Evolutionary conservation across 2,113 vertebrate genomes (phyloP), one percentile per base, ranked within the genome.

Genomic region (Coryphaenoides rupestris): DNA sequence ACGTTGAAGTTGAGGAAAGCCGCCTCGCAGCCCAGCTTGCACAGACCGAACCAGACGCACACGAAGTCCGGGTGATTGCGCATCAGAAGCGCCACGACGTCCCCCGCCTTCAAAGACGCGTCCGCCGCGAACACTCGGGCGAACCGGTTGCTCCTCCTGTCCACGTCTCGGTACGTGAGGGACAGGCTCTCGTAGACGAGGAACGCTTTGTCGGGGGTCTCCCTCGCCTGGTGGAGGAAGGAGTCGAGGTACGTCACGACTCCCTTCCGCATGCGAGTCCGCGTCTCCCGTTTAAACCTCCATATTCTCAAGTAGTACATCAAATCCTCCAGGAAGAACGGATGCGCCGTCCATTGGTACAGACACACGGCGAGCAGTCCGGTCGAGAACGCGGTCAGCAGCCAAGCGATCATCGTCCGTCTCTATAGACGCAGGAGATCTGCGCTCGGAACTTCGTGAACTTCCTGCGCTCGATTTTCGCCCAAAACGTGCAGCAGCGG

Each of bases 51-150:
- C 96, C 95, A 98, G 19, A 87, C 87, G 0, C 94, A 91, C 1
- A 98, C 58, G 28, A 98, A 98, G 66, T 97, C 93, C 0, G 96
- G 91, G 49, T 96, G 94, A 0, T 97, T 98, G 82, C 76, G 86
- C 94, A 98, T 95, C 61, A 95, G 75, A 75, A 96, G 66, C 4
- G 96, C 95, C 4, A 92, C 95, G 0, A 89, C 80, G 84, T 94
- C 92, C 0, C 94, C 93, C 15, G 63, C 88, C 53, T 76, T 73
- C 73, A 93, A 59, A 0, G 58, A 28, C 0, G 75, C 82, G 0
- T 86, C 69, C 1, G 58, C 56, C 3, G 88, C 63, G 58, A 98
- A 88, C 2, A 85, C 92, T 5, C 73, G 81, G 0, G 94, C 93
- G 21, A 95, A 69, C 66, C 63, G 77, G 83, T 88, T 95, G 26